These are phyloP conservation scores for Eublepharis macularius DNA, from an alignment of 2,113 vertebrate species.

Conservation along the genomic window DNA sequence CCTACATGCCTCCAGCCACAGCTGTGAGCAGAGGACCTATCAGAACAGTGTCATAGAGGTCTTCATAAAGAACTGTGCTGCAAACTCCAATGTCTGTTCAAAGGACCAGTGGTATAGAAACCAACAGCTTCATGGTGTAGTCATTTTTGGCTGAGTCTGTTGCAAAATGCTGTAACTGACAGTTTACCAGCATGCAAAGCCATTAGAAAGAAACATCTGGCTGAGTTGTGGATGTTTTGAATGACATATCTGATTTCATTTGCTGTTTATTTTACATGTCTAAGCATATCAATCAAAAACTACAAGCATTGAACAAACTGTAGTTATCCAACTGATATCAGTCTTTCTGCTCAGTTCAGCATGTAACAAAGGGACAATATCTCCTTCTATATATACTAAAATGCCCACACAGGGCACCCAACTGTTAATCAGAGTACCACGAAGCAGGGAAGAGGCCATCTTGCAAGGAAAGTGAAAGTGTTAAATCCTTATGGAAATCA, in stretches of 20 bases:
- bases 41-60: not conserved
- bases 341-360: not conserved
- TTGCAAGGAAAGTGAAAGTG: not conserved
- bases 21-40: no score
- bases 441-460: not conserved
- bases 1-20: no score
- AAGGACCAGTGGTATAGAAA: slow-evolving; percentile 58
- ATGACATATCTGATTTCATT: slow-evolving; percentile 33
- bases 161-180: slow-evolving; percentile 46
- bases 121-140: slow-evolving; percentile 33
- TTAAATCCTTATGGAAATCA: accelerated
- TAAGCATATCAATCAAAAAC: slow-evolving; percentile 53
- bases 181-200: slow-evolving; percentile 49
- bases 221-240: slow-evolving; percentile 4
- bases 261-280: slow-evolving; percentile 48
- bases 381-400: not conserved
- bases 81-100: slow-evolving; percentile 33
- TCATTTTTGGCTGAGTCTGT: slow-evolving; percentile 36
- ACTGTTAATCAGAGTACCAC: not conserved
- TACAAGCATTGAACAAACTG: not conserved
- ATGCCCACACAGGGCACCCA: slow-evolving; percentile 7
- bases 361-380: not conserved
- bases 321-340: not conserved
- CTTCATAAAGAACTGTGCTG: slow-evolving; percentile 43
- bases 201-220: slow-evolving; percentile 50